Percentiles rank a stretch among this genome's conserved stretches.
Conservation (phyloP, 2,113 vertebrate genomes). For the Catagonus wagneri region DNA sequence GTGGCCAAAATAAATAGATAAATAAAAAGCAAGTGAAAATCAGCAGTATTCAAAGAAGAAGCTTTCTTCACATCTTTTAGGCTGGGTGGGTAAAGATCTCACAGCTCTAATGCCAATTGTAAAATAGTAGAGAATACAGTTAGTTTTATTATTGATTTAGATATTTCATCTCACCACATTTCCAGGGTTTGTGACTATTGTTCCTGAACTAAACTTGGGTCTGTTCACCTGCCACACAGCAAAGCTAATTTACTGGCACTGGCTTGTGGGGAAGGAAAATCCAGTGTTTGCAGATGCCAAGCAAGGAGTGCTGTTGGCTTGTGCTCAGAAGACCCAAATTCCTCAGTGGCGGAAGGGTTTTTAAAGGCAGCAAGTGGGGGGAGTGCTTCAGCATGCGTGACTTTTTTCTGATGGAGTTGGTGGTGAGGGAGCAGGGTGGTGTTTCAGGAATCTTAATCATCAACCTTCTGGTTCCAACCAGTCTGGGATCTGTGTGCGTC, state of each 20-base stretch:
- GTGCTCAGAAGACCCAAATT: background rate
- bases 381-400: no score
- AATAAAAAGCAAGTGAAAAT: conserved; percentile 38
- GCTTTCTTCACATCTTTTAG: background rate
- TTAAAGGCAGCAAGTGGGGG: background rate
- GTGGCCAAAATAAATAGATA: no score
- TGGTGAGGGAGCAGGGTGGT: background rate
- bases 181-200: background rate
- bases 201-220: background rate
- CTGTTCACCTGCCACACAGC: background rate
- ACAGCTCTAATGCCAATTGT: background rate
- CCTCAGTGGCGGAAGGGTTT: background rate
- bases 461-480: background rate
- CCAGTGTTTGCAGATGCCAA: background rate
- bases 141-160: background rate
- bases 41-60: background rate
- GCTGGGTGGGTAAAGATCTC: background rate
- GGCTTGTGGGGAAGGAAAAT: background rate
- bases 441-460: background rate
- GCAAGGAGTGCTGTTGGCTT: background rate
- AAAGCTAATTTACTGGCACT: background rate
- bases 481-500: no score
- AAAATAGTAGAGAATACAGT: background rate
- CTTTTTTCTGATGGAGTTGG: background rate
- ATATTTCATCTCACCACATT: background rate